Evolutionary conservation across 2,888 invertebrate species (phyloP), one percentile per base, ranked within the genome.

Genomic region (Polia nebulosa): DNA sequence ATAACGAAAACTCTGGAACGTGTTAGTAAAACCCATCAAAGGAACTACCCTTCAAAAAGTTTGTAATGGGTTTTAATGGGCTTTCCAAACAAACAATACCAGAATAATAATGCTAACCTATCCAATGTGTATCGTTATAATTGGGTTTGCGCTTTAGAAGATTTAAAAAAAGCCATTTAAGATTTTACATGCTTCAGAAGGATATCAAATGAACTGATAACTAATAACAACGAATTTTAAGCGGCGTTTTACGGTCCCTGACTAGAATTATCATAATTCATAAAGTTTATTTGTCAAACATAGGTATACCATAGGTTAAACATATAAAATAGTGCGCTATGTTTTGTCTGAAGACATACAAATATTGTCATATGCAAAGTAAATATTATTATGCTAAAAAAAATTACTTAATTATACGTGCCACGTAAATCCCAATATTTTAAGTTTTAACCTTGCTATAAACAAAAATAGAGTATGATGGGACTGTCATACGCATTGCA

Each of bases 131-230:
- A 17, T 25, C 11, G n/a, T 57, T 32, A 4, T 15, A 32, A 20
- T 15, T 64, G 9, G 7, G 7, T 39, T 39, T 45, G 20, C 22
- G 29, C n/a, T 45, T 45, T 4, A 20, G 47, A 15, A 17, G 11
- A 8, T 72, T 32, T 29, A 13, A 32, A 57, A 39, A n/a, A 29
- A 58, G 17, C 25, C 8, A 32, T 60, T 27, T 11, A 45, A 57
- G 29, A 71, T 25, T 17, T 7, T 13, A 25, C 3, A 20, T 58
- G n/a, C 20, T 25, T 8, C 17, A 20, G 20, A 57, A 7, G 45
- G 20, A 22, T 56, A 25, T 3, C 17, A 15, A 70, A 47, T 45
- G 9, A 29, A 45, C n/a, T 4, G 15, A 27, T 27, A 34, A 29
- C 15, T 22, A 36, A 29, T 45, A 27, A 7, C n/a, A 56, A 27